Evolutionary conservation across 2,888 invertebrate genomes (phyloP), one percentile per base, ranked within the genome.

Genomic region (Arrhopalites spinosus): DNA sequence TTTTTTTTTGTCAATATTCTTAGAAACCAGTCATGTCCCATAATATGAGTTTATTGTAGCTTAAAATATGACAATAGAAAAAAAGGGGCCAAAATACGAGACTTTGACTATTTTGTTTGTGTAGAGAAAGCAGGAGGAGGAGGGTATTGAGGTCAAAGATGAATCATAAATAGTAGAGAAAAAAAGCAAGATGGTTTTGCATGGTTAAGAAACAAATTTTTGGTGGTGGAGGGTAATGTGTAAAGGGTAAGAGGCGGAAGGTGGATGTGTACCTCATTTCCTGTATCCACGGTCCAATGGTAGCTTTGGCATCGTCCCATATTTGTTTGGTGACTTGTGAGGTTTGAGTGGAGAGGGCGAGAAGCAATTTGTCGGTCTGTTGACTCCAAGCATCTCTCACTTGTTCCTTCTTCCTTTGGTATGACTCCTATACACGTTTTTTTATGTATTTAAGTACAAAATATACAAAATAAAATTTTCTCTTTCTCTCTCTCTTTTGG

Each of bases 281-380:
- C 59, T 91, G 89, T 2, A 94, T 85, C 82, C 93, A 93, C 8
- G 89, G 88, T 71, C 89, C 85, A 15, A 93, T 87, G 78, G 90
- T 88, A 0, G 91, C 90, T 84, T 91, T 91, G 0, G 93, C 91
- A 82, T 93, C 92, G 0, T 87, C 86, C 93, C 93, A 94, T 50
- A 93, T 89, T 74, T 90, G 90, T 78, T 88, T 88, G 3, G 92
- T 84, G 0, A 91, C 90, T 70, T 89, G 89, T 78, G 89, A 87
- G 0, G 90, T 89, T 86, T 94, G 93, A 82, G 90, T 76, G 43
- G 67, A 73, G 45, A 80, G 64, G 36, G 80, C 27, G 50, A 67
- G 66, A 72, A 79, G 69, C 47, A 80, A 68, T 72, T 78, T 78
- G 76, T 80, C 78, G 76, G 75, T 79, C 74, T 81, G 78, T 70